These are phyloP conservation scores for Laspeyria flexula DNA, from an alignment of 2,888 invertebrate genomes.

Conservation along the genomic window DNA sequence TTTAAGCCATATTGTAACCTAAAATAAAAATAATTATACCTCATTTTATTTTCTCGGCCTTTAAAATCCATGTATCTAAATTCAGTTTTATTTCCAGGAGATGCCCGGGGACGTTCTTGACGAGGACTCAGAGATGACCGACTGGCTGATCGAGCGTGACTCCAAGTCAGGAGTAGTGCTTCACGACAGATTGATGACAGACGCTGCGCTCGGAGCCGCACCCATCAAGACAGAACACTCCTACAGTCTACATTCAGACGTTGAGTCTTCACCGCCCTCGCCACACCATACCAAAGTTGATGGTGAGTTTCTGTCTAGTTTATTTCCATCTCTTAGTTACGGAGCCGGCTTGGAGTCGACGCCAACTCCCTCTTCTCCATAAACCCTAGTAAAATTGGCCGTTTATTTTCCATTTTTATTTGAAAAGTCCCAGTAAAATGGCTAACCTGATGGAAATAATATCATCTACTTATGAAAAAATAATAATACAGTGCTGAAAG, in stretches of 20 bases:
- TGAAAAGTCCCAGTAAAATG: no score
- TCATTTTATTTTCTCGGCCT: no score
- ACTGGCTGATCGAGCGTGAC: conserved; percentile 90
- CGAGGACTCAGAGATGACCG: conserved; percentile 88
- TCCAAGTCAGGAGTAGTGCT: conserved; percentile 91
- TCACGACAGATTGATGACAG: conserved; percentile 96
- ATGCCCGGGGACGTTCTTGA: conserved; percentile 87
- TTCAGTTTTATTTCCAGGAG: conserved; percentile 78
- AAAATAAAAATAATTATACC: no score
- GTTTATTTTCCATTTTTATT: no score
- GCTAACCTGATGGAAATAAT: no score
- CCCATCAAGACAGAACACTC: conserved; percentile 98
- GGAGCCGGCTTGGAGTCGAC: no score
- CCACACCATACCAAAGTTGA: conserved; percentile 91
- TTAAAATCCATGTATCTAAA: not conserved
- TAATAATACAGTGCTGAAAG: no score
- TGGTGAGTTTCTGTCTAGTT: conserved; percentile 71
- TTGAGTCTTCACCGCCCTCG: conserved; percentile 89
- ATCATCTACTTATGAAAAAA: no score
- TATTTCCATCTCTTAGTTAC: no score
- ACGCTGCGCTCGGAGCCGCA: conserved; percentile 91
- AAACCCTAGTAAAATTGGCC: no score
- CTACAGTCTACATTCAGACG: conserved; percentile 92
- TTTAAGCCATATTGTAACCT: no score
- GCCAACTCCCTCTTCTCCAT: no score